Percentiles rank a stretch among this genome's conserved stretches.
phyloP scores from a whole-genome alignment of 2,888 invertebrate species.

The Palloptera scutellata region DNA sequence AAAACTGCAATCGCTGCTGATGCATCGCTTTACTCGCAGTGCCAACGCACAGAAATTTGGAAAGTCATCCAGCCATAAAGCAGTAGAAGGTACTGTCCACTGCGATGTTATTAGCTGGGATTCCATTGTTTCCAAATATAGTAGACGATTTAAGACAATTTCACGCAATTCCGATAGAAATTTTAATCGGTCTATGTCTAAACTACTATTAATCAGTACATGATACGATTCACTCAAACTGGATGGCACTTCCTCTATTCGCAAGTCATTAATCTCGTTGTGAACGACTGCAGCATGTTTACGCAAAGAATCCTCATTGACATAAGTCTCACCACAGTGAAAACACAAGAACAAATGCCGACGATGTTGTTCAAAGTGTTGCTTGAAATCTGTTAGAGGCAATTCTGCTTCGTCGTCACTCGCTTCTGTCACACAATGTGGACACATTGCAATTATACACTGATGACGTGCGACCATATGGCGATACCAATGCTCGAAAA shows the following conservation, averaged over 20 bases:
- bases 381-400: slow-evolving; percentile 30
- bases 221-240: slow-evolving; percentile 37
- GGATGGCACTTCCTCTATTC: slow-evolving; percentile 33
- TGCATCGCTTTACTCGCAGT: slow-evolving; percentile 28
- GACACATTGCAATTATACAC: slow-evolving; percentile 35
- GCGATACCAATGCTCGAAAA: slow-evolving; percentile 40
- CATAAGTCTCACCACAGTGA: slow-evolving; percentile 35
- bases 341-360: slow-evolving; percentile 41
- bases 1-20: slow-evolving; percentile 32
- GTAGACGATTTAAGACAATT: slow-evolving; percentile 33
- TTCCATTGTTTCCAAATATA: slow-evolving; percentile 25
- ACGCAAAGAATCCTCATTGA: slow-evolving; percentile 12
- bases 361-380: slow-evolving; percentile 39
- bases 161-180: slow-evolving; percentile 31
- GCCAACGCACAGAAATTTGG: slow-evolving; percentile 22
- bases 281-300: slow-evolving; percentile 32
- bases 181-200: slow-evolving; percentile 26
- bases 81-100: slow-evolving; percentile 31
- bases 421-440: slow-evolving; percentile 35
- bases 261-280: slow-evolving; percentile 17
- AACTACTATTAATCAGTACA: slow-evolving; percentile 29
- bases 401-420: slow-evolving; percentile 14
- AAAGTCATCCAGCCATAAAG: slow-evolving; percentile 38
- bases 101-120: slow-evolving; percentile 24
- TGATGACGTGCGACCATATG: slow-evolving; percentile 43